A percentile compares a stretch with the other conserved stretches of the same genome.
Evolutionary conservation across 92 coral and sea anemone species (phyloP).

Genomic region (Hydrozoanthus gracilis): DNA sequence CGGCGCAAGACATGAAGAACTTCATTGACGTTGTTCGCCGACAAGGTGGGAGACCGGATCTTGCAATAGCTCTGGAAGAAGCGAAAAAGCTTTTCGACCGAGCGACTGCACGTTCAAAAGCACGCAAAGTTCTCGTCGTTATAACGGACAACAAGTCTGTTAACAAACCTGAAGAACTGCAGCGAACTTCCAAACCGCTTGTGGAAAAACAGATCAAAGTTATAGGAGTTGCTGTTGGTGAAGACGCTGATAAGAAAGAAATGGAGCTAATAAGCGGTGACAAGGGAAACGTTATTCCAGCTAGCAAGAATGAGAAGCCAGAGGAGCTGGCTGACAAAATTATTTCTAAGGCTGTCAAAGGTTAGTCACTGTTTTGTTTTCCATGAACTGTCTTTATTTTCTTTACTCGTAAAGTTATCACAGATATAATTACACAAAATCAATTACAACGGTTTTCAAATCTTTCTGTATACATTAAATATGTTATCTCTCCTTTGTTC

Average conservation of each 20-base stretch:
- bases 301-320: constrained; percentile 47
- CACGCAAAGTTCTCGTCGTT: constrained; percentile 45
- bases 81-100: constrained; percentile 28
- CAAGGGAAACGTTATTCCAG: constrained; percentile 32
- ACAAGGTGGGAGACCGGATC: constrained; percentile 43
- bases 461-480: no score
- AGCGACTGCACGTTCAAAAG: constrained; percentile 36
- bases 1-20: constrained; percentile 47
- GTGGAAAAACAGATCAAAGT: constrained; percentile 36
- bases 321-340: constrained; percentile 41
- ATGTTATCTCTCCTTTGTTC: no score
- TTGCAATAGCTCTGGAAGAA: constrained; percentile 48
- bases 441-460: no score
- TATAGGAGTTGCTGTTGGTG: constrained; percentile 54
- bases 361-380: constrained; percentile 2
- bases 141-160: constrained; percentile 49
- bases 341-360: constrained; percentile 49
- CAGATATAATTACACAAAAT: no score
- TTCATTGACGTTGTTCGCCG: constrained; percentile 31
- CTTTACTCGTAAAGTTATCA: no score
- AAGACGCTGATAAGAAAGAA: constrained; percentile 49
- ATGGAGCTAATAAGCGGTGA: constrained; percentile 46
- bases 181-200: constrained; percentile 30
- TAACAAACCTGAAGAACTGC: constrained; percentile 36
- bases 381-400: no score